Evolutionary conservation across 2,888 invertebrate genomes (phyloP), one percentile per base, ranked within the genome.

Genomic region (Acanthococcus lagerstroemiae): DNA sequence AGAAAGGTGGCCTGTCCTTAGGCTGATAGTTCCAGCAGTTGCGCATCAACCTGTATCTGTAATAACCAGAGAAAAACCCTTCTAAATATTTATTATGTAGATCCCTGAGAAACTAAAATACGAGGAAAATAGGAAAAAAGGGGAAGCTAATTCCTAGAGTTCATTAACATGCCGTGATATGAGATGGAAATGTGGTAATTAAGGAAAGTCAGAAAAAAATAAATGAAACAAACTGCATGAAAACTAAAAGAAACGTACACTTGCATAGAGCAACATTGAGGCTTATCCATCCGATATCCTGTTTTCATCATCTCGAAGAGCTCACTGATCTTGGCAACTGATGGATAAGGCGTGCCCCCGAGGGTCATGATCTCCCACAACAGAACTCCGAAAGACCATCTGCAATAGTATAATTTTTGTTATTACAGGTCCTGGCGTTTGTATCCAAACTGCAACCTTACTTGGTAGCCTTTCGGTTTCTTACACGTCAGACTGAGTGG

Each of bases 341-440:
- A 89, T 2, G 96, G 95, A 79, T 99, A 99, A 0, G 97, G 97
- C 4, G 95, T 95, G 17, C 94, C 95, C 19, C 97, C 97, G 63
- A 96, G 82, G 0, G 96, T 96, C 91, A 96, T 95, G 55, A 97
- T 96, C 80, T 99, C 97, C 96, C 97, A 99, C 65, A 97, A 78
- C 19, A 96, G 79, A 69, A 96, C 90, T 46, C 96, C 96, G 77
- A 91, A 96, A 0, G 95, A 95, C 96, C 96, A 96, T 60, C 89
- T 87, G 72, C 4, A 74, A 73, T 63, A 65, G 67, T 61, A 37
- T 37, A 1, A 2, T 37, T n/a, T n/a, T n/a, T 2, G n/a, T n/a
- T n/a, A n/a, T n/a, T n/a, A n/a, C n/a, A n/a, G n/a, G n/a, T n/a
- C n/a, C n/a, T n/a, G n/a, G n/a, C n/a, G n/a, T n/a, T n/a, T n/a